Conservation (phyloP, 2,113 vertebrate species). For the Salvelinus alpinus region DNA sequence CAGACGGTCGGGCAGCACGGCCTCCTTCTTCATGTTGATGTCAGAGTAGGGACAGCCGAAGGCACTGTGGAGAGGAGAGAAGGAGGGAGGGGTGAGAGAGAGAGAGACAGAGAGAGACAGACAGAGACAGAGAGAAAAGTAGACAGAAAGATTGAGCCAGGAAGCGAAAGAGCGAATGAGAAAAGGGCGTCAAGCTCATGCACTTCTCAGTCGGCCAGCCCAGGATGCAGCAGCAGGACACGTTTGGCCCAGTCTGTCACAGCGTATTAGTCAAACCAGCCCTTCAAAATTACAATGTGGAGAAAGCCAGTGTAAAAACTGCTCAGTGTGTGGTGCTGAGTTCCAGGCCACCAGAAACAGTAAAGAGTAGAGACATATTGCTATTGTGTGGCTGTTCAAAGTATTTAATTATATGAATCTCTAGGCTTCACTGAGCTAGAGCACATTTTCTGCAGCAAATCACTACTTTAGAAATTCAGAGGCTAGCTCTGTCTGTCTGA, state of each 20-base stretch:
- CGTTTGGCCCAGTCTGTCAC: not conserved
- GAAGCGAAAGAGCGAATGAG: not conserved
- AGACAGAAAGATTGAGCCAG: not conserved
- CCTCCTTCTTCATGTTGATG: constrained; percentile 75
- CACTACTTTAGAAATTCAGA: not conserved
- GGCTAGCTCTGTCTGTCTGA: not conserved
- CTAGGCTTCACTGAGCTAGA: not conserved
- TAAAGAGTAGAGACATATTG: not conserved
- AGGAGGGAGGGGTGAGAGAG: not conserved
- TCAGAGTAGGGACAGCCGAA: constrained; percentile 81
- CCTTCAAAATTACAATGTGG: not conserved
- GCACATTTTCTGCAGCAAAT: not conserved
- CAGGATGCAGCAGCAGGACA: too few relatives aligned
- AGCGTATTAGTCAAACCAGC: not conserved
- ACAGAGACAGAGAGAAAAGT: not conserved
- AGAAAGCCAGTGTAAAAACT: not conserved
- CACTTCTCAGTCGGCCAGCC: too few relatives aligned
- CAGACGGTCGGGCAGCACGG: constrained; percentile 71
- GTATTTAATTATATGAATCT: not conserved
- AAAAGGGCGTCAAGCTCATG: too few relatives aligned
- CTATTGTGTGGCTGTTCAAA: not conserved
- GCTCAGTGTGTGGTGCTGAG: not conserved
- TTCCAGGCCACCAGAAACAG: not conserved
- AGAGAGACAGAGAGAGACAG: not conserved
- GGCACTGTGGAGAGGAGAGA: constrained; percentile 57